A percentile compares a stretch with the other conserved stretches of the same genome.
phyloP scores from a whole-genome alignment of 2,888 invertebrate genomes.

The Parnassius mnemosyne region DNA sequence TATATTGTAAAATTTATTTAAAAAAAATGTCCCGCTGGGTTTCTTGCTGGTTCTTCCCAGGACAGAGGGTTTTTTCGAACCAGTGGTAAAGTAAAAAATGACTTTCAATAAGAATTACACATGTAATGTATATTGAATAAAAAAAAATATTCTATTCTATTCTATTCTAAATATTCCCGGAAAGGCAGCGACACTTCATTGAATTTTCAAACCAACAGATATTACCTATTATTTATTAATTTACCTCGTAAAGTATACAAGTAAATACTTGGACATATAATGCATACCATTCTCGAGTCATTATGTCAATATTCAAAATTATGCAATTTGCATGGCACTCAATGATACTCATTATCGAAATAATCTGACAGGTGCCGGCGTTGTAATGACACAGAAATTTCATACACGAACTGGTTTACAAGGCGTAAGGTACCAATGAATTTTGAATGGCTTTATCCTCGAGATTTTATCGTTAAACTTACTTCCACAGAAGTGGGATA shows the following conservation, averaged over 20 bases:
- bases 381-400: slow-evolving; percentile 27
- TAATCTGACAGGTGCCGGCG: slow-evolving; percentile 33
- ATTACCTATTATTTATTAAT: too few species aligned
- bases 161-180: too few species aligned
- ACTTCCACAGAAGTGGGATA: slow-evolving; percentile 16
- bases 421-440: slow-evolving; percentile 16
- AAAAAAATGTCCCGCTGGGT: too few species aligned
- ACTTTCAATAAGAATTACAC: too few species aligned
- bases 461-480: slow-evolving; percentile 23
- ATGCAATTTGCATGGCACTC: slow-evolving; percentile 31
- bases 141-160: too few species aligned
- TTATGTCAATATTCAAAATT: slow-evolving; percentile 22
- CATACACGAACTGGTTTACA: slow-evolving; percentile 27
- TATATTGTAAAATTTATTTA: too few species aligned
- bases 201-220: too few species aligned
- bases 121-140: too few species aligned
- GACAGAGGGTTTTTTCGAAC: too few species aligned
- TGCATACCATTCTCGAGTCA: slow-evolving; percentile 4
- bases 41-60: too few species aligned
- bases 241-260: slow-evolving; percentile 3
- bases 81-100: too few species aligned
- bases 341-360: slow-evolving; percentile 33
- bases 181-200: too few species aligned
- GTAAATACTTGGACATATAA: neutral
- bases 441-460: slow-evolving; percentile 32